Evolutionary conservation across 64 coral and sea anemone genomes (phyloP).

Genomic region (Montipora capricornis): DNA sequence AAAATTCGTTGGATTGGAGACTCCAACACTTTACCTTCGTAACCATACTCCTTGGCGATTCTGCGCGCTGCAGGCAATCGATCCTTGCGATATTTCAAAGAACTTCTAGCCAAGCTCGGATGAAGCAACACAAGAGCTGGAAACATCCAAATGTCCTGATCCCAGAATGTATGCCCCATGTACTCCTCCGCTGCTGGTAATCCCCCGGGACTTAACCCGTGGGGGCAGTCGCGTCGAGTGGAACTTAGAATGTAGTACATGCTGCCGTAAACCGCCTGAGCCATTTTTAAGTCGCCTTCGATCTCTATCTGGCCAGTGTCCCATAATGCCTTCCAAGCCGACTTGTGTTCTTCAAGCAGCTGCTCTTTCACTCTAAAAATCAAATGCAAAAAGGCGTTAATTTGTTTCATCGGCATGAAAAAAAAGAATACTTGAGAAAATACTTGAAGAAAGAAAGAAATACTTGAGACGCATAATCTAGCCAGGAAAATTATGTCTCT

Average conservation of each 20-base stretch:
- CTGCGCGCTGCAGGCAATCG: conserved; percentile 70
- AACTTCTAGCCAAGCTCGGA: conserved; percentile 62
- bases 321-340: conserved; percentile 75
- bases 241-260: conserved; percentile 79
- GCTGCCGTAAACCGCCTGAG: conserved; percentile 67
- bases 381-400: not conserved
- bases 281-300: conserved; percentile 68
- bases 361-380: conserved; percentile 16
- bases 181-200: conserved; percentile 77
- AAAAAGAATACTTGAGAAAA: no score
- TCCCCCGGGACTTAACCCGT: conserved; percentile 77
- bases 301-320: conserved; percentile 51
- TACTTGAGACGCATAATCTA: no score
- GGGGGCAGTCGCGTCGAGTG: conserved; percentile 67
- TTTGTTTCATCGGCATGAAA: not conserved
- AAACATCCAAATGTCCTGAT: conserved; percentile 89
- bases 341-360: conserved; percentile 52
- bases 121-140: conserved; percentile 62
- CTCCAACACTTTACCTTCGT: conserved; percentile 43
- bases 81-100: conserved; percentile 61
- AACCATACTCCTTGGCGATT: conserved; percentile 72
- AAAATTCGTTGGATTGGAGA: not conserved
- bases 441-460: no score
- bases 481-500: no score
- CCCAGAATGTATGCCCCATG: conserved; percentile 88